A percentile compares a stretch with the other conserved stretches of the same genome.
Conservation (phyloP, 2,797 vertebrate species). For the Sorex maritimensis region DNA sequence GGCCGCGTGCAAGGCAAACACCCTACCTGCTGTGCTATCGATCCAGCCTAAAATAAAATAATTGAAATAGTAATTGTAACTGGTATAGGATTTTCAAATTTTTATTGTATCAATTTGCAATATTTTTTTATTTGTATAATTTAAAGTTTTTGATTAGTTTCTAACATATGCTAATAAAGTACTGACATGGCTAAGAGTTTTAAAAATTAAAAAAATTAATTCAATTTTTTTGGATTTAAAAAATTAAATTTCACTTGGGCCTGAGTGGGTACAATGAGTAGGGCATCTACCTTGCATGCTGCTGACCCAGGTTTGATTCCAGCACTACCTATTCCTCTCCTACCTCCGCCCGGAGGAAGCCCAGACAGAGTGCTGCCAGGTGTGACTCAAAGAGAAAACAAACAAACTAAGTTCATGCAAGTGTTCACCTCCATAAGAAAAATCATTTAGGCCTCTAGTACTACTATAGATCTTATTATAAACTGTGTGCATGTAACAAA, state of each 20-base stretch:
- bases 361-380: too few species aligned
- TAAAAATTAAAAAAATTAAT: too few species aligned
- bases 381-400: neutral
- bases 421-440: neutral
- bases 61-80: slow-evolving; percentile 3
- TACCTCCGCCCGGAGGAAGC: too few species aligned
- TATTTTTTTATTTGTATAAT: neutral
- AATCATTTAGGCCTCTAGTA: neutral
- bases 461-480: neutral
- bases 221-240: neutral
- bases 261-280: too few species aligned
- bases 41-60: neutral
- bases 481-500: neutral
- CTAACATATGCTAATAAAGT: neutral
- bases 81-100: slow-evolving; percentile 19
- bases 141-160: neutral
- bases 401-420: neutral
- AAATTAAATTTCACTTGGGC: slow-evolving; percentile 22
- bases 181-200: neutral
- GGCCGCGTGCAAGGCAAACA: too few species aligned
- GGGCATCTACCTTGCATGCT: too few species aligned
- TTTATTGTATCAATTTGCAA: slow-evolving; percentile 11
- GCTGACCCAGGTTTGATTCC: too few species aligned
- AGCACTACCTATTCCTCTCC: too few species aligned
- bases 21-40: too few species aligned